Base-by-base conservation (phyloP, 2,888 invertebrate genomes). In the Dynastes grantii region DNA sequence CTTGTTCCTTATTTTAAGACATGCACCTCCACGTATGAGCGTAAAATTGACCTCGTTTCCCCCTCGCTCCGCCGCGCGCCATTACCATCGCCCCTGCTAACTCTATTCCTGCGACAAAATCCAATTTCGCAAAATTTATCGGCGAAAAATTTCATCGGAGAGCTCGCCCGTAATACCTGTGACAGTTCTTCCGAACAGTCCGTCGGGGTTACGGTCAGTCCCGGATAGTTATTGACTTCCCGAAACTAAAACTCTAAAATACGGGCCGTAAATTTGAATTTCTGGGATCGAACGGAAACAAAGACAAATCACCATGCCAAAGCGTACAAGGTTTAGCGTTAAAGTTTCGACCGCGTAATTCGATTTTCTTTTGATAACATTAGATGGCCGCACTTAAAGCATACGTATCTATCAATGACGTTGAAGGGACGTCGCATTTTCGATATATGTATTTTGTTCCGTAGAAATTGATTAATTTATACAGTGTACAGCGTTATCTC, bases 51-150 rank as follows among this genome's bases (percentile, higher is more conserved):
- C 73, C 73, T 61, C 73, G 27, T 63, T 75, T 45, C 8, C 22
- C 22, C 16, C 45, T 8, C 45, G 45, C 2, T 1, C 8, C 45
- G 45, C 11, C 45, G 8, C 45, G 45, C 45, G 8, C 63, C 5
- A 27, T 27, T 63, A 29, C 63, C 32, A 37, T 37, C 63, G 29
- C 22, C 55, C 37, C 55, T 71, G 16, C 55, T 53, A 13, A 58
- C 73, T 53, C 29, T 16, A 16, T 22, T 40, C 61, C 27, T 45
- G 49, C 73, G 73, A 75, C 61, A 45, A 73, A 75, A 75, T 75
- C 73, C 73, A 75, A 75, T 75, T 75, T 75, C 61, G 61, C 45
- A 45, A 75, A 75, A 75, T 75, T 75, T 75, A 75, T 75, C 45
- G 73, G 27, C 40, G 61, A 55, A 75, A 75, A 75, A 75, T 75